A percentile compares a stretch with the other conserved stretches of the same genome.
These are phyloP conservation scores for Diachrysia chrysitis DNA, from an alignment of 2,888 invertebrate genomes.

Conservation along the genomic window DNA sequence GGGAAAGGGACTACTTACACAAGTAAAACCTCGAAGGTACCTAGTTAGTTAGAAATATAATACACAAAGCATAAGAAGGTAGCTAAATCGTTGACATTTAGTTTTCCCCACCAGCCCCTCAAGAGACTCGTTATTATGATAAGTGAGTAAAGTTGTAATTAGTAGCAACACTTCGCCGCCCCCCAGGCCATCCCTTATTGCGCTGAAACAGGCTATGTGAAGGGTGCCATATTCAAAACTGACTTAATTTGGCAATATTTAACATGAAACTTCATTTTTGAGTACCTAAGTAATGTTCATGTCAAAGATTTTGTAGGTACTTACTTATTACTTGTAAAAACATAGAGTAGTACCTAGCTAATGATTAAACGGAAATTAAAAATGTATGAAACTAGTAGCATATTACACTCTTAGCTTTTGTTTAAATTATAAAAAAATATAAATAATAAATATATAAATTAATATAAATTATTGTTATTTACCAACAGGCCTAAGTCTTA, in stretches of 20 bases:
- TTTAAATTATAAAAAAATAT: too few species aligned
- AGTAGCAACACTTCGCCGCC: slow-evolving; percentile 36
- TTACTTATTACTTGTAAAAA: too few species aligned
- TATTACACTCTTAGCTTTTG: too few species aligned
- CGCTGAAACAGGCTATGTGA: slow-evolving; percentile 8
- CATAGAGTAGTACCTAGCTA: too few species aligned
- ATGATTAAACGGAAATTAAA: too few species aligned
- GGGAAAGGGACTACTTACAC: too few species aligned
- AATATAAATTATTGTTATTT: too few species aligned
- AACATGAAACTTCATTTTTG: not conserved
- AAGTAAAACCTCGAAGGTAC: too few species aligned
- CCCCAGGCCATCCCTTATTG: slow-evolving; percentile 18
- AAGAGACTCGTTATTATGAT: slow-evolving; percentile 41
- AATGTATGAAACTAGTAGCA: too few species aligned
- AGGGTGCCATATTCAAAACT: slow-evolving; percentile 2
- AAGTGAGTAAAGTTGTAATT: slow-evolving; percentile 54
- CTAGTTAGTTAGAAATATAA: too few species aligned
- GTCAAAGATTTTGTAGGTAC: not conserved
- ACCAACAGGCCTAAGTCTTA: too few species aligned
- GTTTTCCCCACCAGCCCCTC: slow-evolving; percentile 20
- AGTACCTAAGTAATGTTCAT: not conserved
- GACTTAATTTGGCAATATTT: not conserved
- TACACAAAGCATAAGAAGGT: slow-evolving; percentile 6
- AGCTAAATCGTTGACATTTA: slow-evolving; percentile 28
- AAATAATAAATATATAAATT: too few species aligned